phyloP scores from a whole-genome alignment of 2,113 vertebrate species.

The Colossoma macropomum region DNA sequence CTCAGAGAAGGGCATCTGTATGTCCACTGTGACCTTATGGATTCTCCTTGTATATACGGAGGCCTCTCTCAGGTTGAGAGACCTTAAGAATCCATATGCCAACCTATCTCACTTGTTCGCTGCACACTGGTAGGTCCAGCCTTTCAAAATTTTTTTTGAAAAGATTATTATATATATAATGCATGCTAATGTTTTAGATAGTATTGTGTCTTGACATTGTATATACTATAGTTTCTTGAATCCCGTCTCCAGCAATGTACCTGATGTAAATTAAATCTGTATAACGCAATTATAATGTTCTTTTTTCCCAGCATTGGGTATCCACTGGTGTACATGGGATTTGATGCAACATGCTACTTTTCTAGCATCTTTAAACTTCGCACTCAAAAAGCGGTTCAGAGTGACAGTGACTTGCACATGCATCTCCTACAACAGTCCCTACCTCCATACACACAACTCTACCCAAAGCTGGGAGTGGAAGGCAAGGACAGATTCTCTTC shows the following conservation, averaged over 20 bases:
- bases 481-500: slow-evolving; percentile 57
- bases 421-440: slow-evolving; percentile 80
- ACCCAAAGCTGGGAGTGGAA: slow-evolving; percentile 74
- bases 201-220: too few species aligned
- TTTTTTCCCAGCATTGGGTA: slow-evolving; percentile 77
- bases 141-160: background rate
- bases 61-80: slow-evolving; percentile 80
- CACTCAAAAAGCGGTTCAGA: slow-evolving; percentile 77
- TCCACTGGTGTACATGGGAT: slow-evolving; percentile 82
- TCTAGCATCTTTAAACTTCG: slow-evolving; percentile 81
- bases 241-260: background rate
- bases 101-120: slow-evolving; percentile 83
- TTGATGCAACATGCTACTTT: slow-evolving; percentile 84
- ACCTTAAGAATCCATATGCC: slow-evolving; percentile 79
- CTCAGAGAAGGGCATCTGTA: slow-evolving; percentile 81
- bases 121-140: slow-evolving; percentile 78
- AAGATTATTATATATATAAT: background rate
- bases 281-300: background rate
- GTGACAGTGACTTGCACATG: slow-evolving; percentile 79
- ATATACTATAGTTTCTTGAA: too few species aligned
- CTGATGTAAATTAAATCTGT: background rate
- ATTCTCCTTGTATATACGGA: slow-evolving; percentile 83
- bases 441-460: slow-evolving; percentile 76
- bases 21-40: slow-evolving; percentile 82
- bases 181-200: background rate